phyloP scores from a whole-genome alignment of 2,888 invertebrate species.

The Andrena dorsata region DNA sequence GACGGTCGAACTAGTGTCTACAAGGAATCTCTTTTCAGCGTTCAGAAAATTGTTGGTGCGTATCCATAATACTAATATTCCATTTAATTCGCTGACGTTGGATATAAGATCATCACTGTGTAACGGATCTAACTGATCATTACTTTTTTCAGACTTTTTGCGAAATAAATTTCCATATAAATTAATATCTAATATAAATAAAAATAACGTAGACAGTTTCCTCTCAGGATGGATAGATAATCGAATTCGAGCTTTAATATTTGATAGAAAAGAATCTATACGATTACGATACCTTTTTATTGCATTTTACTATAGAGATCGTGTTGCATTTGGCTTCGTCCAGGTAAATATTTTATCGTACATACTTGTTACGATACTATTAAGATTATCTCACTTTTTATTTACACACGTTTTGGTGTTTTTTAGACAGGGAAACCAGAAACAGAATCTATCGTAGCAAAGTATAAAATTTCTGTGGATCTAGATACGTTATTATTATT shows the following conservation, averaged over 20 bases:
- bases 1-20: slow-evolving; percentile 95
- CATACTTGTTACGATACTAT: neutral
- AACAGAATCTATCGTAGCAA: slow-evolving; percentile 88
- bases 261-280: slow-evolving; percentile 91
- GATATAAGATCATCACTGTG: neutral
- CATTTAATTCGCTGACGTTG: neutral
- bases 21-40: slow-evolving; percentile 92
- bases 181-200: slow-evolving; percentile 90
- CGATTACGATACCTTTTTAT: slow-evolving; percentile 94
- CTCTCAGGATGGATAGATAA: slow-evolving; percentile 96
- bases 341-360: slow-evolving; percentile 80
- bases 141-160: slow-evolving; percentile 90
- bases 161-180: slow-evolving; percentile 94
- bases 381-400: neutral
- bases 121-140: neutral
- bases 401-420: neutral
- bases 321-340: slow-evolving; percentile 93
- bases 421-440: slow-evolving; percentile 89
- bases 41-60: slow-evolving; percentile 93
- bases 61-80: slow-evolving; percentile 44
- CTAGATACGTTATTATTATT: slow-evolving; percentile 94
- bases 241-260: slow-evolving; percentile 94
- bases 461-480: slow-evolving; percentile 91
- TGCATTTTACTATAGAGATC: slow-evolving; percentile 94
- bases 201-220: slow-evolving; percentile 91